Evolutionary conservation across 92 coral and sea anemone species (phyloP), one percentile per base, ranked within the genome.

Genomic region (Virgularia gustaviana): DNA sequence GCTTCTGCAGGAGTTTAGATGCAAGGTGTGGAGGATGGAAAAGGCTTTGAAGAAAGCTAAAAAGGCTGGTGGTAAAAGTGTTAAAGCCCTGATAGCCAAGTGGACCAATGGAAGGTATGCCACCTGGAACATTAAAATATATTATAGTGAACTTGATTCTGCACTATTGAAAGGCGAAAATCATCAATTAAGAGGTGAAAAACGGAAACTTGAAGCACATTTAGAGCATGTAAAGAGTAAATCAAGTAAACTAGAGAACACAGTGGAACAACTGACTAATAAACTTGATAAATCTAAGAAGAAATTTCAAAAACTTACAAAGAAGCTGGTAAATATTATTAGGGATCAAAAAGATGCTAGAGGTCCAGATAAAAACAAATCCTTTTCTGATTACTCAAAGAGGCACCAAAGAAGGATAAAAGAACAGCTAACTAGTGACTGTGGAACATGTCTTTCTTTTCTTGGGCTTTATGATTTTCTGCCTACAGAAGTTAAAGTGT

Each of bases 401-500:
- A 20, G 44, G 44, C 70, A 63, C 28, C 70, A 63, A 9, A 33
- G 29, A 63, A 1, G 70, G 13, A 25, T 63, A 19, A 5, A 36
- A 63, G 29, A n/a, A 25, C 70, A 63, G 29, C 15, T 63, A 5
- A 60, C 41, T 1, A 28, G 27, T 3, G 49, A 63, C 15, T 63
- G 70, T 63, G 51, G 29, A 36, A 63, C 70, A 20, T 18, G 1
- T 1, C 45, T 60, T 35, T 30, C 43, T 3, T 60, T 60, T 30
- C 10, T 60, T 3, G 67, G 67, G 22, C 67, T 1, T 0, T 60
- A 60, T 60, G 43, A 35, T 0, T 60, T 60, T 32, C 1, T 35
- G 2, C 44, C 67, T 2, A 3, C 67, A 2, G 18, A 60, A 38
- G 68, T 72, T 31, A 58, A 80, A 73, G 65, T 80, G 30, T 80